Evolutionary conservation across 2,797 vertebrate genomes (phyloP).

Genomic region (Myotis daubentonii): DNA sequence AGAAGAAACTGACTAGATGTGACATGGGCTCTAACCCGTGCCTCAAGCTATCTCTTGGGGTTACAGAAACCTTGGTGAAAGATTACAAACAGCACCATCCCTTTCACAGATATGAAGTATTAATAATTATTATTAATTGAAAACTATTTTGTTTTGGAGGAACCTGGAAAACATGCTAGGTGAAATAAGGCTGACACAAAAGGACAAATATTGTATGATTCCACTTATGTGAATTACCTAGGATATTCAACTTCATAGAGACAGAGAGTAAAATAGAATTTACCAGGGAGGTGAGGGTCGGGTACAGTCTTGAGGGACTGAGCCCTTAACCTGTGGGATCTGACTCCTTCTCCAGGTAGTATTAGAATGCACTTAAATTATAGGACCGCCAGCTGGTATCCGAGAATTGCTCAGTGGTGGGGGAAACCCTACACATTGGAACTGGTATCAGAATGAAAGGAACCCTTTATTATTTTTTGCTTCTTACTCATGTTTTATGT

Average conservation of each 20-base stretch:
- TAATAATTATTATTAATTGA: neutral
- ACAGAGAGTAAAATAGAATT: neutral
- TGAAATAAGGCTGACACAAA: neutral
- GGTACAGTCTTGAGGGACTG: neutral
- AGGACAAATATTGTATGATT: neutral
- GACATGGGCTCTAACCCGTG: neutral
- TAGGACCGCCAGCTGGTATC: neutral
- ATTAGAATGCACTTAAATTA: neutral
- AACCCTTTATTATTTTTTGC: neutral
- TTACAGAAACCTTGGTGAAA: neutral
- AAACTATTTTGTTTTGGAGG: neutral
- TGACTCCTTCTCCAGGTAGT: neutral
- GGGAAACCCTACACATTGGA: neutral
- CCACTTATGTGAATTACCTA: neutral
- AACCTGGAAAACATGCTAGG: neutral
- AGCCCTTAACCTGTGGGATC: neutral
- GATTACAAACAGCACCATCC: neutral
- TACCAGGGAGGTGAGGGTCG: fast-evolving
- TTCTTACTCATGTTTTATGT: neutral
- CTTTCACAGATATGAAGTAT: neutral
- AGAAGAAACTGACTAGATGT: neutral
- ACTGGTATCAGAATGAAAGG: neutral
- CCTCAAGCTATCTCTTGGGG: neutral
- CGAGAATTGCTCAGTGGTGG: neutral
- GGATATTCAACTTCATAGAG: neutral